Evolutionary conservation across 2,888 invertebrate species (phyloP).

Genomic region (Drosophila neonasuta): DNA sequence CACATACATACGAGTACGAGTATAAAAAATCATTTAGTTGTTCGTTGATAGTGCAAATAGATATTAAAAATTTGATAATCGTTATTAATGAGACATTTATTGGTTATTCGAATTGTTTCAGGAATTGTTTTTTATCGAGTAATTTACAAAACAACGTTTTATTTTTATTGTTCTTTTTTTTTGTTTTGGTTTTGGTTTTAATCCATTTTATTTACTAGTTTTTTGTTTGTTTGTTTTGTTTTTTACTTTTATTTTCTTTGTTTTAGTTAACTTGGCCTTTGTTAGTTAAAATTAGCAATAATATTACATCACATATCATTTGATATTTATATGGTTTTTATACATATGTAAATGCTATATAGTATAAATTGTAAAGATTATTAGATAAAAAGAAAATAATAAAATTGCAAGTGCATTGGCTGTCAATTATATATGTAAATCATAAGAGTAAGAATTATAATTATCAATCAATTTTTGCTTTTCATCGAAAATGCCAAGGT

Average conservation of each 20-base stretch:
- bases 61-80: constrained; percentile 37
- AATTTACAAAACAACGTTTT: constrained; percentile 69
- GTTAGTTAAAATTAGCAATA: constrained; percentile 82
- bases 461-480: constrained; percentile 13
- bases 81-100: constrained; percentile 72
- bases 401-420: constrained; percentile 76
- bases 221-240: constrained; percentile 42
- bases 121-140: constrained; percentile 40
- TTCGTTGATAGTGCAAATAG: constrained; percentile 64
- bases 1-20: constrained; percentile 50
- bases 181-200: constrained; percentile 33
- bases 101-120: constrained; percentile 64
- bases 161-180: constrained; percentile 29
- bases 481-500: constrained; percentile 49
- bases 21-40: constrained; percentile 32
- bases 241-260: constrained; percentile 61
- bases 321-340: constrained; percentile 61
- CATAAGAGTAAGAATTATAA: constrained; percentile 12
- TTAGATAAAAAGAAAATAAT: constrained; percentile 57
- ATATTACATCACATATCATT: constrained; percentile 74
- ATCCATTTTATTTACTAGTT: constrained; percentile 54
- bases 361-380: constrained; percentile 59
- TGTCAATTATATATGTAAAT: constrained; percentile 36
- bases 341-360: constrained; percentile 67
- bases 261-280: constrained; percentile 83